Percentiles rank a stretch among this genome's conserved stretches.
Evolutionary conservation across 2,888 invertebrate genomes (phyloP).

Genomic region (Drosophila infuscata): DNA sequence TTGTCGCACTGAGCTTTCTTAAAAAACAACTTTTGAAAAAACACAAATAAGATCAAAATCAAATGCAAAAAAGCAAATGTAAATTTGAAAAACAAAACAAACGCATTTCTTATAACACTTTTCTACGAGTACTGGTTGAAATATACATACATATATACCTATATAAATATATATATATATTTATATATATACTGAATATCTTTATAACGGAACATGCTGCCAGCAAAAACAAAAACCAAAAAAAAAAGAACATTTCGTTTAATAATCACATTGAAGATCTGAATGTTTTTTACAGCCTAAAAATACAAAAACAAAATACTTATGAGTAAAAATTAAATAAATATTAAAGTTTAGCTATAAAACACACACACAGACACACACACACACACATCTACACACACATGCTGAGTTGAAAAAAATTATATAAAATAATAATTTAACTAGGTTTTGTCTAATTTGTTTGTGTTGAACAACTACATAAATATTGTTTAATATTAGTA

Average conservation of each 20-base stretch:
- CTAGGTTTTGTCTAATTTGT: conserved; percentile 32
- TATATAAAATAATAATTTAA: conserved; percentile 4
- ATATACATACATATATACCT: conserved; percentile 17
- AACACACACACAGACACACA: conserved; percentile 45
- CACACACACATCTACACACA: conserved; percentile 32
- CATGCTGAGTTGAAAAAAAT: conserved; percentile 47
- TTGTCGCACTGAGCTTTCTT: conserved; percentile 41
- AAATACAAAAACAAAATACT: conserved; percentile 18
- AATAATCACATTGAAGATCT: conserved; percentile 68
- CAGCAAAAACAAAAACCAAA: conserved; percentile 35
- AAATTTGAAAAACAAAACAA: conserved; percentile 12
- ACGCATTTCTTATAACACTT: conserved; percentile 46
- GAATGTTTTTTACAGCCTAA: conserved; percentile 71
- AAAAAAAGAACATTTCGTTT: conserved; percentile 52
- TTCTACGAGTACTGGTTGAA: conserved; percentile 42
- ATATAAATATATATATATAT: conserved; percentile 22
- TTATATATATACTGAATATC: conserved; percentile 15
- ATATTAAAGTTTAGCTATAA: conserved; percentile 45
- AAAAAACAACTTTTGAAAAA: conserved; percentile 7
- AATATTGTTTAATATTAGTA: conserved; percentile 65
- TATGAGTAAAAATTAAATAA: conserved; percentile 28
- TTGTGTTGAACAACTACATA: conserved; percentile 34
- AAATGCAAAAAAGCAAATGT: conserved; percentile 10
- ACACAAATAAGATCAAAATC: conserved; percentile 12
- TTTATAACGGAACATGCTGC: conserved; percentile 63